Conservation (phyloP, 2,888 invertebrate species). For the Fabriciana adippe region DNA sequence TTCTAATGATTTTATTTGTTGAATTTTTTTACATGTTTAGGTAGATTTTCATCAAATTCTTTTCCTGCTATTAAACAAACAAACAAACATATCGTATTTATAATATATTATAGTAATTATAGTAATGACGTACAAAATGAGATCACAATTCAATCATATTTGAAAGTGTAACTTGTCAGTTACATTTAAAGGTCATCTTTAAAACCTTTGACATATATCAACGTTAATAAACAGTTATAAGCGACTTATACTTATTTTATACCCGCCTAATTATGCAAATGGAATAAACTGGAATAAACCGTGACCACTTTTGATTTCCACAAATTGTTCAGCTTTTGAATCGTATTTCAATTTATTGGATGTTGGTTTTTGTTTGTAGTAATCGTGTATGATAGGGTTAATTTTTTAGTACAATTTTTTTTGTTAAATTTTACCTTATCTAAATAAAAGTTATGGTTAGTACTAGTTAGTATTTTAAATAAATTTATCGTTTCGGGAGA, state of each 20-base stretch:
- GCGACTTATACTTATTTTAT: constrained; percentile 9
- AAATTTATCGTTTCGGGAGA: no score
- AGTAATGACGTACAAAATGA: constrained; percentile 12
- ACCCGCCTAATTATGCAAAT: constrained; percentile 20
- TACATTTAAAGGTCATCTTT: constrained; percentile 33
- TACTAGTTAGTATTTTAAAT: no score
- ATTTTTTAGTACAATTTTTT: background rate
- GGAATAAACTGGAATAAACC: background rate
- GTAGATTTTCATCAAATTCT: no score
- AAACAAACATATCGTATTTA: background rate
- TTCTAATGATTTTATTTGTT: no score
- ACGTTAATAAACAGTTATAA: constrained; percentile 13
- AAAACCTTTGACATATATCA: constrained; percentile 34
- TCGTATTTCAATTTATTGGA: background rate
- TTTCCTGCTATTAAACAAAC: constrained; percentile 1
- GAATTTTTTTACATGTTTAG: no score
- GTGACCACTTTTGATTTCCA: constrained; percentile 7
- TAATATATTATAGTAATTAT: constrained; percentile 10
- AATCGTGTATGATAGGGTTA: background rate
- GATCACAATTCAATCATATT: constrained; percentile 20
- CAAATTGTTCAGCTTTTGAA: constrained; percentile 1
- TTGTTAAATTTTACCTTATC: no score
- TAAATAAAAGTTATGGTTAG: no score
- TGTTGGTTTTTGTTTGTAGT: background rate
- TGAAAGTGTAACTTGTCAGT: constrained; percentile 24